These are phyloP conservation scores for Amaurobius ferox DNA, from an alignment of 2,888 invertebrate genomes.

Conservation along the genomic window DNA sequence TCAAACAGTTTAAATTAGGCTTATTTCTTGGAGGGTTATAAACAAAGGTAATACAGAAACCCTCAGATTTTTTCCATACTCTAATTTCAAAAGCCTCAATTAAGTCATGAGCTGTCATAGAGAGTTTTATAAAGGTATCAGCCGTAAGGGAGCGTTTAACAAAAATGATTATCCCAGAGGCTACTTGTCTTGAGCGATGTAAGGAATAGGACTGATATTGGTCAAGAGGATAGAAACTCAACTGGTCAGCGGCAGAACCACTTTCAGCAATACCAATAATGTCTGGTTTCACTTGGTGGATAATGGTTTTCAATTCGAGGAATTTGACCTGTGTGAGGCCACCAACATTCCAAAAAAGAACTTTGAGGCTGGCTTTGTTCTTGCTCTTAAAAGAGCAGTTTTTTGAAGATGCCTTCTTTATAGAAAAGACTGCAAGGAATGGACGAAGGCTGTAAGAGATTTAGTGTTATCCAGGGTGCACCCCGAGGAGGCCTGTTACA, in stretches of 20 bases:
- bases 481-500: too few species aligned
- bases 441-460: background rate
- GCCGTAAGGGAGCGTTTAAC: background rate
- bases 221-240: background rate
- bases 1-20: background rate
- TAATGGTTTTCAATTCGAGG: constrained; percentile 13
- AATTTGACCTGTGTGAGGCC: constrained; percentile 16
- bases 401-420: constrained; percentile 7
- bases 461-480: background rate
- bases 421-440: background rate
- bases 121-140: background rate
- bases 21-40: constrained; percentile 30
- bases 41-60: background rate
- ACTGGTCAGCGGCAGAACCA: background rate
- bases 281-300: constrained; percentile 1
- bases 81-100: constrained; percentile 10
- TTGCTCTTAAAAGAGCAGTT: constrained; percentile 24
- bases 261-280: constrained; percentile 20
- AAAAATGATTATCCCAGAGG: constrained; percentile 21
- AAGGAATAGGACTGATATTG: constrained; percentile 12
- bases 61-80: constrained; percentile 6
- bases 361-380: background rate
- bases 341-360: constrained; percentile 25
- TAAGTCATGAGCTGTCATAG: background rate
- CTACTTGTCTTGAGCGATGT: background rate